Percentiles rank a stretch among this genome's conserved stretches.
Evolutionary conservation across 2,888 invertebrate genomes (phyloP).

Genomic region (Lasioglossum calceatum): DNA sequence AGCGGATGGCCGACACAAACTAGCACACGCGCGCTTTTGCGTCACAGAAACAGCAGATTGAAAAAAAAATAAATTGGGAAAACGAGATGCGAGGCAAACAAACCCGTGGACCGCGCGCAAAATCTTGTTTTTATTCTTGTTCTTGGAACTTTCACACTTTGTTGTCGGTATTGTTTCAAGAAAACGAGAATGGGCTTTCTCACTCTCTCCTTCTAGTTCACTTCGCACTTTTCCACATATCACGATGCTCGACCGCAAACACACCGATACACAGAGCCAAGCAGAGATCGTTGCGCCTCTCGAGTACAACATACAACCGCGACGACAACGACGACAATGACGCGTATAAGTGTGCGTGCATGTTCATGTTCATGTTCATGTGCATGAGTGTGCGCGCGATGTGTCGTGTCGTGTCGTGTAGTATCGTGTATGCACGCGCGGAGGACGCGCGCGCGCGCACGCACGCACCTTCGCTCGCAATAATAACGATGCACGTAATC

Average conservation of each 20-base stretch:
- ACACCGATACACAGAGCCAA: conserved; percentile 35
- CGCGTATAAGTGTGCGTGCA: not conserved
- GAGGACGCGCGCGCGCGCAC: conserved; percentile 57
- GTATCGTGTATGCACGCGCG: conserved; percentile 51
- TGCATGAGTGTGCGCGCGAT: not conserved
- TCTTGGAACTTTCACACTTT: conserved; percentile 5
- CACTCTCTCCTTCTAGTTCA: conserved; percentile 38
- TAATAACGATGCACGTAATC: conserved; percentile 68
- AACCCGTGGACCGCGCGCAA: conserved; percentile 9
- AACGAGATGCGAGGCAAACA: conserved; percentile 22
- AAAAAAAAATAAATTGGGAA: conserved; percentile 2
- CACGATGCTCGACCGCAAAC: conserved; percentile 48
- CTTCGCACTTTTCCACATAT: conserved; percentile 63
- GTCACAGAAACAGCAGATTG: conserved; percentile 16
- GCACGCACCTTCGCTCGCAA: conserved; percentile 63
- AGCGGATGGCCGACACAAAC: conserved; percentile 13
- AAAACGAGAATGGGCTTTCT: conserved; percentile 31
- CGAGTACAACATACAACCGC: conserved; percentile 41
- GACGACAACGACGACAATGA: not conserved
- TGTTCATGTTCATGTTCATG: not conserved
- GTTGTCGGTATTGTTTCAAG: conserved; percentile 33
- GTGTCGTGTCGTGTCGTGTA: not conserved
- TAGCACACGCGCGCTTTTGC: conserved; percentile 45
- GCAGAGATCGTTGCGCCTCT: conserved; percentile 64
- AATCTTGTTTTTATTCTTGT: conserved; percentile 26